Evolutionary conservation across 2,888 invertebrate species (phyloP), one percentile per base, ranked within the genome.

Genomic region (Agonum fuliginosum): DNA sequence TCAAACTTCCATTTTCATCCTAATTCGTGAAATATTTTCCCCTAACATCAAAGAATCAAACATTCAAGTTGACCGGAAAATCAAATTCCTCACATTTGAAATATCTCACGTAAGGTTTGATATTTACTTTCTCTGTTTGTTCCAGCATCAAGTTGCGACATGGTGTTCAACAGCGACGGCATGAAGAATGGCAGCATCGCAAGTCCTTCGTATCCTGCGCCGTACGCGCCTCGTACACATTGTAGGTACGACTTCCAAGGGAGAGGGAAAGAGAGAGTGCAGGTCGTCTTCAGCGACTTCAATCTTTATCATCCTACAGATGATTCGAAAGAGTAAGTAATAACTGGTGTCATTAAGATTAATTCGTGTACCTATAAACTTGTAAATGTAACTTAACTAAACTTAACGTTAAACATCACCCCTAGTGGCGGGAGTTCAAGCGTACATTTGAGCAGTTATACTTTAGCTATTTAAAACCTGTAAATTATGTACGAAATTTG

Each of bases 201-300:
- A 54, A 95, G 96, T 71, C 96, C 95, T 17, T 93, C 94, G 84
- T 96, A 94, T 86, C 95, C 94, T n/a, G 91, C 92, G 78, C 91
- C 93, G 62, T 97, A 96, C 87, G 94, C 95, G 62, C 88, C 93
- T 22, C 91, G 93, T 83, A 92, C 94, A 74, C 92, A 93, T 82
- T 98, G 97, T 87, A 93, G 94, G 83, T 97, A 95, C 87, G 95
- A 97, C 84, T 97, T 98, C 87, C 93, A 93, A 84, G 97, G 97
- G 48, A 89, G 93, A 80, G 94, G 94, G 71, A 93, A 93, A 81
- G 96, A 98, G 86, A 89, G 95, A 83, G 93, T 97, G 81, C 94
- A 95, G 89, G 91, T 97, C 85, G 89, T 92, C 83, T 96, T 96
- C 88, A 93, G 93, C 85, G 94, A 95, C 86, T 96, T 96, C 87